Evolutionary conservation across 2,888 invertebrate genomes (phyloP), one percentile per base, ranked within the genome.

Genomic region (Adelphocoris suturalis): DNA sequence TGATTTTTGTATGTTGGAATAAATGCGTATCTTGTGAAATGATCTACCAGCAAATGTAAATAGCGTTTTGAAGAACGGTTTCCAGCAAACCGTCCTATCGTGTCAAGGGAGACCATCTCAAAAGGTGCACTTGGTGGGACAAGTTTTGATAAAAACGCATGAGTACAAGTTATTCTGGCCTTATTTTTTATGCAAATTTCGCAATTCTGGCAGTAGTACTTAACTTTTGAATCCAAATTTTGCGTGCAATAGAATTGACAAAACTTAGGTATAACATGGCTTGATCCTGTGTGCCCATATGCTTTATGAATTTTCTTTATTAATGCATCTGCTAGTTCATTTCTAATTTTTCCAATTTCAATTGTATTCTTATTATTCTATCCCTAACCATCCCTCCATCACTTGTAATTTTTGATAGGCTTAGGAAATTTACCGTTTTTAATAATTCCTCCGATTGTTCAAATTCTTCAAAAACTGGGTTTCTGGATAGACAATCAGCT

Each of bases 1-100:
- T n/a, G n/a, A n/a, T n/a, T n/a, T n/a, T n/a, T n/a, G n/a, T n/a
- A n/a, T n/a, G n/a, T n/a, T n/a, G n/a, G n/a, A n/a, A n/a, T n/a
- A n/a, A n/a, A n/a, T n/a, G n/a, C n/a, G n/a, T n/a, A n/a, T n/a
- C n/a, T n/a, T n/a, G n/a, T n/a, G n/a, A n/a, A n/a, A n/a, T n/a
- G n/a, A n/a, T n/a, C n/a, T n/a, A n/a, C 13, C 12, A 46, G 28
- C 13, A 16, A 11, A 92, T 28, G 81, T 91, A 89, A 92, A 27
- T 68, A 68, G 1, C 68, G 4, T 68, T 68, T 23, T 3, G 68
- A 23, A 23, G 68, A 68, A 0, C 23, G 0, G 9, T 68, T 68
- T 68, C 68, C 68, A 23, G 27, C 68, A 9, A 68, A 68, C 0
- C 68, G 23, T 68, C 68, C 68, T 23, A 68, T 68, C 0, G 68